phyloP scores from a whole-genome alignment of 2,888 invertebrate genomes.

The Coelopa pilipes region DNA sequence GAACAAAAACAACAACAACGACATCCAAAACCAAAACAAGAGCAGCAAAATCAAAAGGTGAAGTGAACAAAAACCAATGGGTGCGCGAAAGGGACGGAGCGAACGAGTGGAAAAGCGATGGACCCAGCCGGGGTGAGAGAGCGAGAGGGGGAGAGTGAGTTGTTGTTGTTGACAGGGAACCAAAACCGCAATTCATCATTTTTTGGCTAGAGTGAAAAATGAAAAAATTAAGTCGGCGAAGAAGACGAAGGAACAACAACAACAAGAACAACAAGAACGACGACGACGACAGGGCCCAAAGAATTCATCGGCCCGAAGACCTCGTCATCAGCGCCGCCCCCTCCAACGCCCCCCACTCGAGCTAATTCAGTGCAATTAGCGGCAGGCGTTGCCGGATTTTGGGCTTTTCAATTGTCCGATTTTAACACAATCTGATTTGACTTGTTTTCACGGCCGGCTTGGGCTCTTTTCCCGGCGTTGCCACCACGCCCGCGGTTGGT shows the following conservation, averaged over 20 bases:
- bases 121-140: too few relatives aligned
- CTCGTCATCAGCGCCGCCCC: background rate
- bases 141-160: background rate
- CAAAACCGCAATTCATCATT: slow-evolving; percentile 6
- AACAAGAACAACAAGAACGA: too few relatives aligned
- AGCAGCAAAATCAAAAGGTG: background rate
- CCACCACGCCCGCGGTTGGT: too few relatives aligned
- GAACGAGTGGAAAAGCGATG: background rate
- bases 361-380: slow-evolving; percentile 40
- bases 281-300: too few relatives aligned
- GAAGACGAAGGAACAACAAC: background rate
- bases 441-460: too few relatives aligned
- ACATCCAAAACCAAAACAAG: background rate
- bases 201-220: background rate
- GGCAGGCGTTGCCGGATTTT: background rate
- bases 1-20: slow-evolving; percentile 9
- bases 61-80: background rate
- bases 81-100: too few relatives aligned
- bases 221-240: background rate
- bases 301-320: background rate
- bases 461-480: too few relatives aligned
- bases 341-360: slow-evolving; percentile 21
- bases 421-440: background rate
- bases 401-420: background rate
- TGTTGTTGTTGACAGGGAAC: background rate